Base-by-base conservation (phyloP, 2,113 vertebrate genomes). In the Suricata suricatta region DNA sequence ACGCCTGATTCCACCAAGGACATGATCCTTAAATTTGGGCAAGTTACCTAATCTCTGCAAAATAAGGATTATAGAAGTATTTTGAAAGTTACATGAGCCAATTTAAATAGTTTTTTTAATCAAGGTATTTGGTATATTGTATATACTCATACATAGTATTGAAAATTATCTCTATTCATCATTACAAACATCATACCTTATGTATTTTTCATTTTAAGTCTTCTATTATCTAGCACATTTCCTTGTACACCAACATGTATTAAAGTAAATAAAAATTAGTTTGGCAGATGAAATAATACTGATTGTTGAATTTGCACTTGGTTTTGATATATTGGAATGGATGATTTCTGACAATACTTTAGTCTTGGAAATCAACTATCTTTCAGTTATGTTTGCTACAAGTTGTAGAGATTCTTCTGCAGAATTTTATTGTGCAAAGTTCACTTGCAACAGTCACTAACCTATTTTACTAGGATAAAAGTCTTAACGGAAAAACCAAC, bases 391-490 rank as follows among this genome's bases (percentile, higher is more conserved):
- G 14, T 54, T 35, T 82, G 5, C 7, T 74, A 7, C 29, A 54
- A 7, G 23, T 88, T 72, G 15, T 41, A 88, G 64, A 35, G 16
- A 71, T 72, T 69, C 19, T 86, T 86, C 23, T 74, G 52, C 35
- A 44, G 52, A 64, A 66, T 82, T 74, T 35, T 54, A 82, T 14
- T 11, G 63, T 72, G 33, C 66, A 74, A 64, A 88, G 29, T 82
- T 80, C 10, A 17, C 29, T 84, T 85, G 27, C 25, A 86, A 25
- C 9, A 60, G n/a, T 35, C 2, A 64, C 17, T 25, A 63, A 82
- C 52, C 47, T 95, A 92, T 97, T 88, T 1, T 96, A 86, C 95
- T 79, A 23, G 96, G 94, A 96, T 47, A 47, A 95, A 95, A 90
- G 87, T 87, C 96, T 84, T 95, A 91, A 92, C 77, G 79, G 25